A percentile compares a stretch with the other conserved stretches of the same genome.
Conservation (phyloP, 1,140 invertebrate species). For the Harlomillsia oculata region DNA sequence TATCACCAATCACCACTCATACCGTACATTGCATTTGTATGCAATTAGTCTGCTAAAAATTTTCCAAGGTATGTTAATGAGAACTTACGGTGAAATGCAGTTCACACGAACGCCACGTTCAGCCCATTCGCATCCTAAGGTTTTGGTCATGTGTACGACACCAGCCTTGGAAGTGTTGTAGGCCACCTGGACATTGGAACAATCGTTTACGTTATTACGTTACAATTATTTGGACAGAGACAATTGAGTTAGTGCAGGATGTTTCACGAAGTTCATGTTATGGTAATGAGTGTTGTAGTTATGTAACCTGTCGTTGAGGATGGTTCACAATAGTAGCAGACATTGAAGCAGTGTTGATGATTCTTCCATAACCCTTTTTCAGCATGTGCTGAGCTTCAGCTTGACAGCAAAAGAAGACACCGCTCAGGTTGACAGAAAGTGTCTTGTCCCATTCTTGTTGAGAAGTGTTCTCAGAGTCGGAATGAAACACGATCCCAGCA, state of each 20-base stretch:
- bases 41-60: too few species aligned
- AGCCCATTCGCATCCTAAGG: conserved; percentile 24
- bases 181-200: too few species aligned
- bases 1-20: background rate
- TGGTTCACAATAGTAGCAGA: conserved; percentile 22
- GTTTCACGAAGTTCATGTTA: too few species aligned
- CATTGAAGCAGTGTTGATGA: conserved; percentile 32
- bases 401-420: conserved; percentile 33
- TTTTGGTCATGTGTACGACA: conserved; percentile 28
- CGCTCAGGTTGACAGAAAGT: conserved; percentile 27
- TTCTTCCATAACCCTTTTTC: conserved; percentile 26
- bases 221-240: too few species aligned
- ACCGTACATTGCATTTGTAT: too few species aligned
- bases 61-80: background rate
- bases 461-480: conserved; percentile 12
- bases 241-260: too few species aligned
- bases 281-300: conserved; percentile 21
- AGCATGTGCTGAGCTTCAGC: conserved; percentile 27
- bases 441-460: conserved; percentile 28
- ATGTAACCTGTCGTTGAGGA: conserved; percentile 25
- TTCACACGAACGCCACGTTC: conserved; percentile 31
- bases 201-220: too few species aligned
- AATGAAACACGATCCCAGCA: conserved; percentile 29
- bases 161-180: conserved; percentile 27
- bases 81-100: conserved; percentile 34